These are phyloP conservation scores for Epizoanthus scotinus DNA, from an alignment of 92 coral and sea anemone species.

Conservation along the genomic window DNA sequence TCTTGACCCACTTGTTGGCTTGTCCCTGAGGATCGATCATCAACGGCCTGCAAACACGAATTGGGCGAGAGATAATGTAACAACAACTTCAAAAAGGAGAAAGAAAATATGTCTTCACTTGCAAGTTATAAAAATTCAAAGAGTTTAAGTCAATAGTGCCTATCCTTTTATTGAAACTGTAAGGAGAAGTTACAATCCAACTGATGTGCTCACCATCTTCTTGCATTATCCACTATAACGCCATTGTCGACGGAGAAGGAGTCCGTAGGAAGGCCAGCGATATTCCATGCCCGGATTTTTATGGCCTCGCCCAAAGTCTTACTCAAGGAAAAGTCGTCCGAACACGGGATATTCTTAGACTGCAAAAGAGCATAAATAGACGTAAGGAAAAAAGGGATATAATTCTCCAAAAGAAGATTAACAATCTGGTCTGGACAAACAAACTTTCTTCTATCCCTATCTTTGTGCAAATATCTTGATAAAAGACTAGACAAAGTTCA, in stretches of 20 bases:
- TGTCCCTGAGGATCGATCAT: conserved; percentile 99
- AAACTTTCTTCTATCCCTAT: neutral
- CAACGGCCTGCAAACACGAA: conserved; percentile 73
- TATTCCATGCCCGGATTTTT: conserved; percentile 98
- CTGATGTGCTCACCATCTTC: conserved; percentile 82
- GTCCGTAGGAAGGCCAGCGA: conserved; percentile 96
- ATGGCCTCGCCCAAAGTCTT: conserved; percentile 97
- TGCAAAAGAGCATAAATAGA: neutral
- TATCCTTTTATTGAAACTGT: neutral
- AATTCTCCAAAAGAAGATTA: too few species aligned
- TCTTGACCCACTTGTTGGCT: conserved; percentile 99
- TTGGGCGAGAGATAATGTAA: neutral
- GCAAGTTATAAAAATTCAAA: neutral
- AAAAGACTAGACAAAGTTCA: neutral
- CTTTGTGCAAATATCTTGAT: neutral
- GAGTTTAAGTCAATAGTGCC: neutral
- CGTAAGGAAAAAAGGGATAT: neutral
- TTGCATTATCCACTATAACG: conserved; percentile 96
- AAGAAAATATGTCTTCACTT: too few species aligned
- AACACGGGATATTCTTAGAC: conserved; percentile 94
- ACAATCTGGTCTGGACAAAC: too few species aligned
- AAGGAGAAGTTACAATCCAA: neutral
- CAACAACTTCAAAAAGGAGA: too few species aligned
- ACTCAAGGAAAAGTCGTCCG: conserved; percentile 95
- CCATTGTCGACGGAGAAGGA: conserved; percentile 98